A percentile compares a stretch with the other conserved stretches of the same genome.
These are phyloP conservation scores for Heliconius charithonia DNA, from an alignment of 2,888 invertebrate genomes.

Conservation along the genomic window DNA sequence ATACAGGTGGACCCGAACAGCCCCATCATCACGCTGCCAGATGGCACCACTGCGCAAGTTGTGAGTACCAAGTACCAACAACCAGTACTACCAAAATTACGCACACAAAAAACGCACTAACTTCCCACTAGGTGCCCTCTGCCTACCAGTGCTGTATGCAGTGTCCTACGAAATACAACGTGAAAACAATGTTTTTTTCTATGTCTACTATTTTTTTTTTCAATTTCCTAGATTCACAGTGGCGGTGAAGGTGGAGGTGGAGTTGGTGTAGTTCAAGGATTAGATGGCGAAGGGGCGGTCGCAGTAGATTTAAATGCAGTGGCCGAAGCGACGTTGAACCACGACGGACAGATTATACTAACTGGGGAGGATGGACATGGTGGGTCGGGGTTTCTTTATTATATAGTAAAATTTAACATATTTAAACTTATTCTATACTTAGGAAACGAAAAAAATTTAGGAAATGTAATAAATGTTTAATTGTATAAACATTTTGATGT, in stretches of 20 bases:
- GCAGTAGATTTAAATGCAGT: constrained; percentile 94
- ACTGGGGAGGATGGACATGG: constrained; percentile 97
- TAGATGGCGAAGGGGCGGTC: constrained; percentile 90
- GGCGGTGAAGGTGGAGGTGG: constrained; percentile 87
- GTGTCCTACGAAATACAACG: too few species aligned
- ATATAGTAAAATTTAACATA: neutral
- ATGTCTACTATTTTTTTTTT: neutral
- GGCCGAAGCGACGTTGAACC: constrained; percentile 95
- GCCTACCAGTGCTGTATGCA: too few species aligned
- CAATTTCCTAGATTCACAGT: constrained; percentile 83
- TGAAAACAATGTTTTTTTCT: too few species aligned
- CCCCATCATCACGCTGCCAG: constrained; percentile 96
- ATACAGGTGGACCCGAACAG: constrained; percentile 97
- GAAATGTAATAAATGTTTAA: too few species aligned
- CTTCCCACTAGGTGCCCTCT: too few species aligned
- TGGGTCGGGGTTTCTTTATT: constrained; percentile 55
- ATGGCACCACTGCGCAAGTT: constrained; percentile 97
- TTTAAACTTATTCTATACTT: neutral
- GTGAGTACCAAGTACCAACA: constrained; percentile 54
- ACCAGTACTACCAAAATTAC: neutral
- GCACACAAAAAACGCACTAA: neutral
- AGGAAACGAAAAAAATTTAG: too few species aligned
- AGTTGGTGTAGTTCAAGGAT: constrained; percentile 88
- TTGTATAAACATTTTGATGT: too few species aligned
- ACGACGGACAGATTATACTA: constrained; percentile 97